Conservation (phyloP, 2,888 invertebrate genomes). For the Tipula lateralis region DNA sequence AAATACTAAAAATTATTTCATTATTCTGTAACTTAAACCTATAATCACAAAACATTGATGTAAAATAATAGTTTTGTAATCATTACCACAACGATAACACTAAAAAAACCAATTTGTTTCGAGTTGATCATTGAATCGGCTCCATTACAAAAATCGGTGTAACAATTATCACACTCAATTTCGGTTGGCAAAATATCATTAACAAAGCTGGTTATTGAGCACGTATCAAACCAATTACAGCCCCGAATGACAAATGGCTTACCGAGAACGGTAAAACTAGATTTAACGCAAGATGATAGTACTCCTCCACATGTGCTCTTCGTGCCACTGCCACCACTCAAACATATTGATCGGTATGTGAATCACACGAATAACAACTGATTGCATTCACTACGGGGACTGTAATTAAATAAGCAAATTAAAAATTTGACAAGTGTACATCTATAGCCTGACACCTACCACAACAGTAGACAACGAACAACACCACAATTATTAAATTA, state of each 20-base stretch:
- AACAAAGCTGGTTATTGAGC: neutral
- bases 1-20: neutral
- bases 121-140: neutral
- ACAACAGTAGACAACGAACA: neutral
- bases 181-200: neutral
- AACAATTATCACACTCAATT: neutral
- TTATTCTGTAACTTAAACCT: neutral
- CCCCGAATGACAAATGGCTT: neutral
- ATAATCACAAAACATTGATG: too few relatives aligned
- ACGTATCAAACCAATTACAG: neutral
- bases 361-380: neutral
- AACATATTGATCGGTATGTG: neutral
- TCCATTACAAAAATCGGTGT: neutral
- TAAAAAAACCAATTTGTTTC: neutral
- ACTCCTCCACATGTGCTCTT: neutral
- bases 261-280: neutral
- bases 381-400: neutral
- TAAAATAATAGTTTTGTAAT: neutral
- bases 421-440: neutral
- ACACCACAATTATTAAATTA: neutral
- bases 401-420: neutral
- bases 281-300: neutral
- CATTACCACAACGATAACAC: neutral
- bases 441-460: neutral
- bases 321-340: neutral